These are phyloP conservation scores for Neoaliturus tenellus DNA, from an alignment of 2,888 invertebrate species.

Conservation along the genomic window DNA sequence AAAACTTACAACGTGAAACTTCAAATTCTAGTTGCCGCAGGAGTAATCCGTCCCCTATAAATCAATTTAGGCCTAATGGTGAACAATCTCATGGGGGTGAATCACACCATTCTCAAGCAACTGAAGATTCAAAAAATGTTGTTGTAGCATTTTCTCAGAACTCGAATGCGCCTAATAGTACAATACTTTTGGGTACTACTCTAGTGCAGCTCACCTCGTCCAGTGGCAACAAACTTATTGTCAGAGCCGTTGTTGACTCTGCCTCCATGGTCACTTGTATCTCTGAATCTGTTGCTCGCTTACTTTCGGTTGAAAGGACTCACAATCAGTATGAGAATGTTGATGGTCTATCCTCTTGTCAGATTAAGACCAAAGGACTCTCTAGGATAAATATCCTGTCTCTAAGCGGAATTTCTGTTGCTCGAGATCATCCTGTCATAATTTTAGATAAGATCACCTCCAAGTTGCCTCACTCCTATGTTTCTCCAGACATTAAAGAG, in stretches of 20 bases:
- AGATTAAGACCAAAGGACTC: not conserved
- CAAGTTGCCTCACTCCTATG: not conserved
- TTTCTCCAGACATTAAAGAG: not conserved
- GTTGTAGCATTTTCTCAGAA: not conserved
- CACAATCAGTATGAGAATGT: not conserved
- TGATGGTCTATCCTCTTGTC: conserved; percentile 3
- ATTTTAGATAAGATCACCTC: not conserved
- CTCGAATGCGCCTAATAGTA: not conserved
- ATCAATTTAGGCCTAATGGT: not conserved
- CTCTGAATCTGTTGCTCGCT: not conserved
- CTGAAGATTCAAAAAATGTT: not conserved
- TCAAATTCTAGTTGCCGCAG: no score
- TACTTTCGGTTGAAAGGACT: not conserved
- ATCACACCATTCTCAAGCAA: not conserved
- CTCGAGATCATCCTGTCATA: not conserved
- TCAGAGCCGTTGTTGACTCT: conserved; percentile 23
- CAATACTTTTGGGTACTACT: conserved; percentile 11
- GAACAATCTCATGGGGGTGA: no score
- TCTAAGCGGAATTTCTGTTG: not conserved
- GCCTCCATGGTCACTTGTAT: conserved; percentile 10
- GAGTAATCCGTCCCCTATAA: not conserved
- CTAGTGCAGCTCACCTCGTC: not conserved
- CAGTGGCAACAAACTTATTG: not conserved
- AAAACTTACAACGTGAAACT: no score
- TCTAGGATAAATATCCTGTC: not conserved